Conservation (phyloP, 2,797 vertebrate species). For the Crossoptilon crossoptilon region DNA sequence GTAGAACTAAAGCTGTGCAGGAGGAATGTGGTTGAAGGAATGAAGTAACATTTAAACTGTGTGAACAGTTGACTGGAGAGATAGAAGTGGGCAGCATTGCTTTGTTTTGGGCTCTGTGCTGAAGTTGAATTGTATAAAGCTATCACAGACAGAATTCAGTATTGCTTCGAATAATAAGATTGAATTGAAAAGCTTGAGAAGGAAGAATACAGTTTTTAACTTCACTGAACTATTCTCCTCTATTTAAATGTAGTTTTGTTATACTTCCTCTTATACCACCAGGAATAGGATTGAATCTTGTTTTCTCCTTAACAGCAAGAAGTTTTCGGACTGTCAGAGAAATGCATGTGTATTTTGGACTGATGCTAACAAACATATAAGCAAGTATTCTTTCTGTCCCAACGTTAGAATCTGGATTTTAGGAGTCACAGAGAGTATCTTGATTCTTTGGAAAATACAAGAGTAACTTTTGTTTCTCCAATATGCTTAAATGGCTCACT, state of each 20-base stretch:
- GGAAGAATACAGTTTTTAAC: background rate
- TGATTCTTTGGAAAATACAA: background rate
- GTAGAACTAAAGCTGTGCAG: constrained; percentile 67
- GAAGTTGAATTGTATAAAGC: background rate
- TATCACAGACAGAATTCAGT: background rate
- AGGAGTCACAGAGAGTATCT: background rate
- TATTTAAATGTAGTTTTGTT: background rate
- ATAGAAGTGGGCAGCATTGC: constrained; percentile 45
- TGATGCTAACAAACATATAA: background rate
- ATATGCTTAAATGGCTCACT: background rate
- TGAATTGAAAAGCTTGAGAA: background rate
- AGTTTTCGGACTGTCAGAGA: constrained; percentile 17
- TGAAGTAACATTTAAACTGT: constrained; percentile 85
- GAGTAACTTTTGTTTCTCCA: background rate
- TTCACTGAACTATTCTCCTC: background rate
- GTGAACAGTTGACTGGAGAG: constrained; percentile 80
- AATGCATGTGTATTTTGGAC: background rate
- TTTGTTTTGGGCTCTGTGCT: constrained; percentile 24
- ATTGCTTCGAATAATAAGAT: background rate
- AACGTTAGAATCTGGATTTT: background rate
- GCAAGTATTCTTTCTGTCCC: background rate
- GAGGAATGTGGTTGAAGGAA: constrained; percentile 81
- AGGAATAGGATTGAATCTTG: constrained; percentile 24
- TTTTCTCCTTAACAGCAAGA: constrained; percentile 18
- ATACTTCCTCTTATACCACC: background rate